phyloP scores from a whole-genome alignment of 2,888 invertebrate species.

The Girardia tigrina region DNA sequence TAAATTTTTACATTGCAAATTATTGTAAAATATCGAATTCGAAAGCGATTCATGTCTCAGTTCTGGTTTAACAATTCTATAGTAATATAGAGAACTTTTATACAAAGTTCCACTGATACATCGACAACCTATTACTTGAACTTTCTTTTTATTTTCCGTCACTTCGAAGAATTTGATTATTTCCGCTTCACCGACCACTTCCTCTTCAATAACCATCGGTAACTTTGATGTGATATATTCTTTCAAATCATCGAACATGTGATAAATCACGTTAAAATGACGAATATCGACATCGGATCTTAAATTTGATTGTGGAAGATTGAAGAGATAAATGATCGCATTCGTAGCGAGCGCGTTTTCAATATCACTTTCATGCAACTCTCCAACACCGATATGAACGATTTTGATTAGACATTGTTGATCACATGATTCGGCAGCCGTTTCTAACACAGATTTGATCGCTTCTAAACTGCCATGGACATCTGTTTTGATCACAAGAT shows the following conservation, averaged over 20 bases:
- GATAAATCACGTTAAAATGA: constrained; percentile 76
- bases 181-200: background rate
- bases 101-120: constrained; percentile 65
- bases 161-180: background rate
- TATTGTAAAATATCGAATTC: background rate
- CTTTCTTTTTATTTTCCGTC: constrained; percentile 51
- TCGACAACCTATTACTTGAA: constrained; percentile 74
- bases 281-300: constrained; percentile 52
- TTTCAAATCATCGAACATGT: constrained; percentile 73
- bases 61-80: background rate
- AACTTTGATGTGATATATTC: constrained; percentile 39
- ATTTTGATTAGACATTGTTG: constrained; percentile 63
- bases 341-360: constrained; percentile 53
- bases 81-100: background rate
- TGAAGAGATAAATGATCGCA: constrained; percentile 51
- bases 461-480: constrained; percentile 92
- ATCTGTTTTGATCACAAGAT: constrained; percentile 61
- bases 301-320: background rate
- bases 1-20: background rate
- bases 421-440: constrained; percentile 55
- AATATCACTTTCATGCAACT: constrained; percentile 67
- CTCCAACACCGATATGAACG: constrained; percentile 77
- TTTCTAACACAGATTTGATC: constrained; percentile 72
- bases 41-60: too few relatives aligned
- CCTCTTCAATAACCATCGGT: background rate